A percentile compares a stretch with the other conserved stretches of the same genome.
phyloP scores from a whole-genome alignment of 2,797 vertebrate genomes.

The Tokudaia muenninki region DNA sequence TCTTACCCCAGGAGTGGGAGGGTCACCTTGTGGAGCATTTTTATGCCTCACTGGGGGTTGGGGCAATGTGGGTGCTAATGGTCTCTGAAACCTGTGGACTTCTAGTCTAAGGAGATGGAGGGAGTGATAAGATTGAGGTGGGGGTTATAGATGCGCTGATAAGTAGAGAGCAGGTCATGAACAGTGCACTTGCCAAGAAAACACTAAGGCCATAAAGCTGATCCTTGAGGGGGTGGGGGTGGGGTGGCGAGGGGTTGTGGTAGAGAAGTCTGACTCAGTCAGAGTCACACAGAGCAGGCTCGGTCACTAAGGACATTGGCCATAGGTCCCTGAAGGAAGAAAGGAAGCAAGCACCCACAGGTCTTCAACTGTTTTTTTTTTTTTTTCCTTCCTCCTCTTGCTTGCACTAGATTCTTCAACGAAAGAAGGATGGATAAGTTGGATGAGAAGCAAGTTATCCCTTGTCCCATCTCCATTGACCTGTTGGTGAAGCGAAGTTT shows the following conservation, averaged over 20 bases:
- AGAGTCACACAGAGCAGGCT: conserved; percentile 65
- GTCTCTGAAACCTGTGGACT: conserved; percentile 65
- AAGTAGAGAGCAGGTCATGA: conserved; percentile 56
- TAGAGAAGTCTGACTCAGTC: conserved; percentile 6
- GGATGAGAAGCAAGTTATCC: too few species aligned
- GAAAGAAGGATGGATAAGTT: not conserved
- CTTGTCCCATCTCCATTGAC: not conserved
- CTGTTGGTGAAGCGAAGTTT: not conserved
- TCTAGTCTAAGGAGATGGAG: conserved; percentile 79
- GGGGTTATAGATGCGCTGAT: conserved; percentile 80
- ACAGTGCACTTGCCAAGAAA: conserved; percentile 63
- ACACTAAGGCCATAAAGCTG: conserved; percentile 61
- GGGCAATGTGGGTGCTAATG: conserved; percentile 50
- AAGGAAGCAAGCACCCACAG: not conserved
- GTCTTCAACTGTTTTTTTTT: not conserved
- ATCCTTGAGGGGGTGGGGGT: conserved; percentile 39
- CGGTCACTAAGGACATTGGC: not conserved
- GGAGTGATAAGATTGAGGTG: conserved; percentile 68
- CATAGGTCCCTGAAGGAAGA: not conserved
- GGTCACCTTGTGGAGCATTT: conserved; percentile 64
- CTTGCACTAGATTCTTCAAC: not conserved
- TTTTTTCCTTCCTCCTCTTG: not conserved
- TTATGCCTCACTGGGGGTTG: conserved; percentile 62
- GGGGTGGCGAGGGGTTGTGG: not conserved
- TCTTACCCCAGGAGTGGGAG: not conserved